Conservation (phyloP, 2,888 invertebrate genomes). For the Yponomeuta cagnagella region DNA sequence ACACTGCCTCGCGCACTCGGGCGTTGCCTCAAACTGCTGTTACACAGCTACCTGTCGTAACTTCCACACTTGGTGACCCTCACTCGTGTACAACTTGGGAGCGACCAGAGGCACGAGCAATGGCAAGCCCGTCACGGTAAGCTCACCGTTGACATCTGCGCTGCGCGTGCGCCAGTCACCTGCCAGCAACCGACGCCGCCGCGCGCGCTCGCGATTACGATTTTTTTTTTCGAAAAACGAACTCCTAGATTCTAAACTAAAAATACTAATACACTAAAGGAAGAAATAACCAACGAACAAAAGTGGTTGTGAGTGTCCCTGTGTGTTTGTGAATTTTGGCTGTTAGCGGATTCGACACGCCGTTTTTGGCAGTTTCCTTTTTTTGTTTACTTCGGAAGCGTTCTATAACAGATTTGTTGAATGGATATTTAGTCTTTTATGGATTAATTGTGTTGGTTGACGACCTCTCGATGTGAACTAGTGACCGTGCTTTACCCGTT, state of each 20-base stretch:
- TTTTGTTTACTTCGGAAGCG: slow-evolving; percentile 43
- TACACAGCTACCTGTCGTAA: slow-evolving; percentile 24
- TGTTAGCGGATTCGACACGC: slow-evolving; percentile 49
- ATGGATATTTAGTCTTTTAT: slow-evolving; percentile 14
- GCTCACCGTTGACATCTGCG: slow-evolving; percentile 38
- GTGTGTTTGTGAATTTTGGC: slow-evolving; percentile 33
- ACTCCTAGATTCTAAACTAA: slow-evolving; percentile 33
- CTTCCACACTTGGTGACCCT: neutral
- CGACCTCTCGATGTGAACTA: neutral
- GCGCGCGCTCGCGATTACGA: slow-evolving; percentile 49
- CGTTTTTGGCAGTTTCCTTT: slow-evolving; percentile 22
- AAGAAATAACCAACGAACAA: slow-evolving; percentile 31
- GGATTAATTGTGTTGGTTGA: neutral
- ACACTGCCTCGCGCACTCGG: no score
- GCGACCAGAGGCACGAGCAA: neutral
- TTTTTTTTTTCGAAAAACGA: slow-evolving; percentile 36
- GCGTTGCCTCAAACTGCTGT: slow-evolving; percentile 15
- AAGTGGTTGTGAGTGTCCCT: slow-evolving; percentile 38
- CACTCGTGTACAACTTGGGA: neutral
- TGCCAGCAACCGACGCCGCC: slow-evolving; percentile 55
- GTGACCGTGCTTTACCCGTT: neutral
- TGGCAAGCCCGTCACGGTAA: slow-evolving; percentile 46
- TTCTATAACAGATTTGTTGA: slow-evolving; percentile 47
- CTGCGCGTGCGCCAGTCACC: slow-evolving; percentile 55
- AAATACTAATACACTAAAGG: slow-evolving; percentile 41